A percentile compares a stretch with the other conserved stretches of the same genome.
Conservation (phyloP, 2,797 vertebrate genomes). For the Fundulus diaphanus region DNA sequence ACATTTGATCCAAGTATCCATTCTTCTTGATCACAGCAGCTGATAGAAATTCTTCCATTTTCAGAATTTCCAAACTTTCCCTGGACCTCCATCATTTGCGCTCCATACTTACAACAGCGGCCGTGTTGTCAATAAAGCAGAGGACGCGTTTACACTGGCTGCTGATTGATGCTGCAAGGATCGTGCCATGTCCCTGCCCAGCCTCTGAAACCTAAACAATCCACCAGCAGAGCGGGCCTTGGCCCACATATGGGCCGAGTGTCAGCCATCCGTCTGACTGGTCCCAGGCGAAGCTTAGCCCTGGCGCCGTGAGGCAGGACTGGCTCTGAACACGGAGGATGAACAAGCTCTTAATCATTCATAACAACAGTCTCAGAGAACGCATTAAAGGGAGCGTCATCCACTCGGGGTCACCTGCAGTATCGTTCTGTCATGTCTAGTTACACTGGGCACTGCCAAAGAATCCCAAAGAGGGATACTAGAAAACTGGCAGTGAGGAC, state of each 20-base stretch:
- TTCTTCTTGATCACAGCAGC: not conserved
- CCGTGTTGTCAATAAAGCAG: not conserved
- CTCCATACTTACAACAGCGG: not conserved
- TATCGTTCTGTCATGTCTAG: slow-evolving; percentile 15
- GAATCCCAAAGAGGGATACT: not conserved
- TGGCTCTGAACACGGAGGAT: not conserved
- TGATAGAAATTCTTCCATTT: too few species aligned
- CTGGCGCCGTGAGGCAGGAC: not conserved
- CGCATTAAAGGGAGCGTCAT: slow-evolving; percentile 19
- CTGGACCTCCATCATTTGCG: not conserved
- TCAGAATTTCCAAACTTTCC: not conserved
- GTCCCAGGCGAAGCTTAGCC: slow-evolving; percentile 41
- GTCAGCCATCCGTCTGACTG: slow-evolving; percentile 48
- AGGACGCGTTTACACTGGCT: slow-evolving; percentile 68
- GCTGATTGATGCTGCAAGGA: slow-evolving; percentile 63
- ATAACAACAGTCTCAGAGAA: slow-evolving; percentile 33
- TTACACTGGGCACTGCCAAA: slow-evolving; percentile 18
- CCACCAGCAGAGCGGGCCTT: slow-evolving; percentile 33
- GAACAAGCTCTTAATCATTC: slow-evolving; percentile 29
- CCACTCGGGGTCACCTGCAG: slow-evolving; percentile 34
- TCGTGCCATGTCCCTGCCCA: slow-evolving; percentile 46
- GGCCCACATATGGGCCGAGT: slow-evolving; percentile 62
- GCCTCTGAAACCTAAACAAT: slow-evolving; percentile 58
- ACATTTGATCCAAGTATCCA: too few species aligned
- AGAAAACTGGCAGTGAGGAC: not conserved